Percentiles rank a stretch among this genome's conserved stretches.
Conservation (phyloP, 1,140 invertebrate species). For the Apocrypta bakeri region DNA sequence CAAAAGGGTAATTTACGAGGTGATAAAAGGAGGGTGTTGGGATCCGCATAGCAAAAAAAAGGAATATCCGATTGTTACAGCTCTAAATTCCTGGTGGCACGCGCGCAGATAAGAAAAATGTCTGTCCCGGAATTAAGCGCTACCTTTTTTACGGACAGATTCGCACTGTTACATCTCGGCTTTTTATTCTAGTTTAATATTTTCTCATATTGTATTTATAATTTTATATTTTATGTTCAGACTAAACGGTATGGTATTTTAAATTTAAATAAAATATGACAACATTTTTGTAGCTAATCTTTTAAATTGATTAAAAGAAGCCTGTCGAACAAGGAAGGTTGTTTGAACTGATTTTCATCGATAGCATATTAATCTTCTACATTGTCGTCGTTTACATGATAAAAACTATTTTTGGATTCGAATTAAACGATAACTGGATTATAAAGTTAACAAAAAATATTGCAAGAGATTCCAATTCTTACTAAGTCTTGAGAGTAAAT, state of each 20-base stretch:
- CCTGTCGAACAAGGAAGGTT: no score
- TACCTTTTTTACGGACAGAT: slow-evolving; percentile 37
- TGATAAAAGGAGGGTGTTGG: slow-evolving; percentile 35
- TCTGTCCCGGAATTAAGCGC: slow-evolving; percentile 12
- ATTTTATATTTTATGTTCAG: not conserved
- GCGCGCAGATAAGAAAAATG: slow-evolving; percentile 33
- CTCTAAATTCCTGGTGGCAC: not conserved
- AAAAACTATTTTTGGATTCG: no score
- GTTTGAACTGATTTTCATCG: no score
- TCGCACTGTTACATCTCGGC: not conserved
- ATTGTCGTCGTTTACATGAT: no score
- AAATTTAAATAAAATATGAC: no score
- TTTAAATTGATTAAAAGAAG: no score
- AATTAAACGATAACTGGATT: no score
- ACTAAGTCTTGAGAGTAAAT: no score
- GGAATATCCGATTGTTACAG: slow-evolving; percentile 16
- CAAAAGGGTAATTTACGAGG: slow-evolving; percentile 43
- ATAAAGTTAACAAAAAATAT: no score
- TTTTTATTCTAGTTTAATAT: not conserved
- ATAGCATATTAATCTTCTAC: no score
- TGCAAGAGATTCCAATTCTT: no score
- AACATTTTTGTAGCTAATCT: no score
- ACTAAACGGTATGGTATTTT: not conserved
- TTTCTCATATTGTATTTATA: not conserved
- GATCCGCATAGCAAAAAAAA: slow-evolving; percentile 33